Base-by-base conservation (phyloP, 2,797 vertebrate genomes). In the Taenioides sp. region DNA sequence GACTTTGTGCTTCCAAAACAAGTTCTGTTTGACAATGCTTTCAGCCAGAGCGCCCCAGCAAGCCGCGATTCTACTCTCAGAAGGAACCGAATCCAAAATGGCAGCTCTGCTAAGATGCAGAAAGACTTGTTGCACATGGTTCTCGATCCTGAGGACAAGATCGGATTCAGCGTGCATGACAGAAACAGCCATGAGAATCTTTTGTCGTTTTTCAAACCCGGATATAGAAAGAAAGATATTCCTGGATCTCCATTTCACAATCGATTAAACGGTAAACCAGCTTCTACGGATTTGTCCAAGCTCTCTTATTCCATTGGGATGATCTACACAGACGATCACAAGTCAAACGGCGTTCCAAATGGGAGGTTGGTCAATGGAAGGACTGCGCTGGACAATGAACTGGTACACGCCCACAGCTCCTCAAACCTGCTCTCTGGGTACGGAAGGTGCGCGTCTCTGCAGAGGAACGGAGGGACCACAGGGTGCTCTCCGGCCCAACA, bases 401-500 rank as follows among this genome's bases (percentile, higher is more conserved):
- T 95, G 16, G 90, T 88, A 12, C 93, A 94, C 0, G 95, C 95
- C 0, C 96, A 95, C 86, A 96, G 96, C 87, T 96, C 95, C n/a
- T 90, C 93, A 59, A 95, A 89, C 80, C 92, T 96, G 67, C 93
- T 95, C 9, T 80, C 85, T 81, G 82, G 77, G 0, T 87, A 93
- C 47, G 89, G 87, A 77, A 88, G 94, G 74, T 95, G 94, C 0
- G 84, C 92, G 34, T 95, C 96, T 0, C 91, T 96, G 70, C 94
- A 95, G 78, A 94, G 91, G 85, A 94, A 93, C 0, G 65, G 85
- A 0, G 86, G 88, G 25, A 27, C 57, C 0, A 25, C 86, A 0
- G 27, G 27, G 61, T 55, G 60, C 7, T 75, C 79, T 1, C 71
- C 86, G 0, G 68, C 79, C 6, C 90, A 89, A 61, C 86, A 87